Conservation (phyloP, 2,797 vertebrate genomes). For the Pogonophryne albipinna region DNA sequence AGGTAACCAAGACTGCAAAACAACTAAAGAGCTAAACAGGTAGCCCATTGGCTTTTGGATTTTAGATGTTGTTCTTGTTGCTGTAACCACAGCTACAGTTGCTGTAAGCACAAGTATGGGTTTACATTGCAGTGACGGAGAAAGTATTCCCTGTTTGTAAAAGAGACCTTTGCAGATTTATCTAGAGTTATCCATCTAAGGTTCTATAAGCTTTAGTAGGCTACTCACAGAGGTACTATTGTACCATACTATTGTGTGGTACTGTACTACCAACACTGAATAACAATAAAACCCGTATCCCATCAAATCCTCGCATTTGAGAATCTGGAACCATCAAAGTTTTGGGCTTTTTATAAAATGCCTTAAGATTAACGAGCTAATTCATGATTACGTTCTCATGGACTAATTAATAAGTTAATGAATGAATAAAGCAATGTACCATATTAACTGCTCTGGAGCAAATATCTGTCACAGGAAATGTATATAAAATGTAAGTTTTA, state of each 20-base stretch:
- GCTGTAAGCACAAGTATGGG: not conserved
- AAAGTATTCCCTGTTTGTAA: not conserved
- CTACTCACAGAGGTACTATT: too few relatives aligned
- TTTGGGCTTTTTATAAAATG: not conserved
- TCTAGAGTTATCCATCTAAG: too few relatives aligned
- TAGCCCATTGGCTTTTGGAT: not conserved
- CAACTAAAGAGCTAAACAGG: not conserved
- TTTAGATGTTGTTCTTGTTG: conserved; percentile 7
- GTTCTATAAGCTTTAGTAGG: too few relatives aligned
- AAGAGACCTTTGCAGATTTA: not conserved
- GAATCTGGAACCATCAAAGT: not conserved
- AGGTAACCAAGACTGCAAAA: conserved; percentile 11
- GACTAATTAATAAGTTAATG: not conserved
- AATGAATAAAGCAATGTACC: not conserved
- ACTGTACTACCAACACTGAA: not conserved
- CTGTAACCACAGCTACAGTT: not conserved
- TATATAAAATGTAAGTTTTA: too few relatives aligned
- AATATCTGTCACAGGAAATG: not conserved
- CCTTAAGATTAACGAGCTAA: not conserved
- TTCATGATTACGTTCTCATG: too few relatives aligned
- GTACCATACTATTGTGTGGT: too few relatives aligned
- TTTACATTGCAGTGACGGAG: not conserved
- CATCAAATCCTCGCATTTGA: not conserved
- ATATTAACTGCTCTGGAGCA: not conserved
- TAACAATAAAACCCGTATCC: not conserved